A percentile compares a stretch with the other conserved stretches of the same genome.
phyloP scores from a whole-genome alignment of 1,140 invertebrate genomes.

The Zaprionus tsacasi region DNA sequence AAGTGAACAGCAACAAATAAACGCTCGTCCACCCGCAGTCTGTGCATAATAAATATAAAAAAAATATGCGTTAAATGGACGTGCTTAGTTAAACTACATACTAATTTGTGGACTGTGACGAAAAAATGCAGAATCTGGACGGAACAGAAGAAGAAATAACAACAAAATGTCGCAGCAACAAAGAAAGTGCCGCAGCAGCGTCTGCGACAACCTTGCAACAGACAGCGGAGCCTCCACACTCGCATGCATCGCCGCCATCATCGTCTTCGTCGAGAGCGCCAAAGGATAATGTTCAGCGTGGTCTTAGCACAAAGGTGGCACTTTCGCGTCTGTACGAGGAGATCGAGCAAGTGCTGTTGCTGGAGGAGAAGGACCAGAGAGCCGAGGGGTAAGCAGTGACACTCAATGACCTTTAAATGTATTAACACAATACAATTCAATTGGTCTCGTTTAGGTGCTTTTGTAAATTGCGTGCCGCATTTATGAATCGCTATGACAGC shows the following conservation, averaged over 20 bases:
- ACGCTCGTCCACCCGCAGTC: constrained; percentile 18
- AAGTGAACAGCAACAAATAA: constrained; percentile 45
- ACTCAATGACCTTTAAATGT: constrained; percentile 33
- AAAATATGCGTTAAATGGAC: constrained; percentile 31
- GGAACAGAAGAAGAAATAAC: constrained; percentile 1
- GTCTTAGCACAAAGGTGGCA: constrained; percentile 84
- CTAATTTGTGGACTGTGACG: constrained; percentile 7
- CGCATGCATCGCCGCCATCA: constrained; percentile 1
- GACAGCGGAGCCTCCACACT: constrained; percentile 2
- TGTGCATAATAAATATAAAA: constrained; percentile 22
- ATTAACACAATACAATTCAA: constrained; percentile 14
- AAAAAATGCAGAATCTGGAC: constrained; percentile 23
- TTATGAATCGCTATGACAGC: constrained; percentile 87
- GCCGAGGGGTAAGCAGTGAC: constrained; percentile 66
- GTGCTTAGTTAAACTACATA: constrained; percentile 13
- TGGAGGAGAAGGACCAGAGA: constrained; percentile 68
- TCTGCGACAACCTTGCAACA: constrained; percentile 20
- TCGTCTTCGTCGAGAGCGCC: constrained; percentile 14
- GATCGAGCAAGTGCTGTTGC: constrained; percentile 80
- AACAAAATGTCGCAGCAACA: constrained; percentile 38
- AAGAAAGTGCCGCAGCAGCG: constrained; percentile 15
- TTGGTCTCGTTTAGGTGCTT: constrained; percentile 44
- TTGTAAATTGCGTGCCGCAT: constrained; percentile 68
- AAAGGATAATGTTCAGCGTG: constrained; percentile 42
- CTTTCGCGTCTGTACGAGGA: constrained; percentile 84